Evolutionary conservation across 1,140 invertebrate species (phyloP).

Genomic region (Tribolium madens): DNA sequence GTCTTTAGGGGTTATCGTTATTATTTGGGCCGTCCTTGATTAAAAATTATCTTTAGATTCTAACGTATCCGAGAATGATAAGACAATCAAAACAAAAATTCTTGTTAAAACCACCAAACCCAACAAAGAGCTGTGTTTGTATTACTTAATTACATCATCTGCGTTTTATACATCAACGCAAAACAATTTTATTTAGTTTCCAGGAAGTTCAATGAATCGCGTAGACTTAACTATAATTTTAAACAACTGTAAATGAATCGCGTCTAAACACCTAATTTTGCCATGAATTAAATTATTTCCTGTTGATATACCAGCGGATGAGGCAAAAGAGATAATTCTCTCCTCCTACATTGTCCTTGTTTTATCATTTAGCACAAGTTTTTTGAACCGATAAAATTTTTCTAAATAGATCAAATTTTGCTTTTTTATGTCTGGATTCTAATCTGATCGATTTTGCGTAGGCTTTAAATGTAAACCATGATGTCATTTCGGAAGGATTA

Average conservation of each 20-base stretch:
- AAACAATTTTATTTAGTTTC: not conserved
- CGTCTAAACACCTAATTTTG: not conserved
- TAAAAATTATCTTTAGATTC: not conserved
- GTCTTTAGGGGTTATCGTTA: not conserved
- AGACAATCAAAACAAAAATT: not conserved
- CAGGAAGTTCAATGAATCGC: conserved; percentile 14
- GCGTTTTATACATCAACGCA: not conserved
- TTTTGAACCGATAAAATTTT: not conserved
- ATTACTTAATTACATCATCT: not conserved
- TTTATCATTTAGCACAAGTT: not conserved
- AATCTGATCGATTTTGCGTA: conserved; percentile 23
- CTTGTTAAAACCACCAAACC: not conserved
- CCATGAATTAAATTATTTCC: conserved; percentile 9
- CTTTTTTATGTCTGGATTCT: not conserved
- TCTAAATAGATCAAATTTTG: not conserved
- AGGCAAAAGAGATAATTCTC: not conserved
- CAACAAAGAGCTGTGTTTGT: not conserved
- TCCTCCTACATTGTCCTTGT: conserved; percentile 1
- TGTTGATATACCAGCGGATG: conserved; percentile 8
- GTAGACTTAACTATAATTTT: not conserved
- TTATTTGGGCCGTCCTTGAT: not conserved
- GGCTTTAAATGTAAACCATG: conserved; percentile 20
- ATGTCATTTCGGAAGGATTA: conserved; percentile 19
- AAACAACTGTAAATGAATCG: not conserved
- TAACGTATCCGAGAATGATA: not conserved